A percentile compares a stretch with the other conserved stretches of the same genome.
Conservation (phyloP, 2,888 invertebrate species). For the Agrilus cyanescens region DNA sequence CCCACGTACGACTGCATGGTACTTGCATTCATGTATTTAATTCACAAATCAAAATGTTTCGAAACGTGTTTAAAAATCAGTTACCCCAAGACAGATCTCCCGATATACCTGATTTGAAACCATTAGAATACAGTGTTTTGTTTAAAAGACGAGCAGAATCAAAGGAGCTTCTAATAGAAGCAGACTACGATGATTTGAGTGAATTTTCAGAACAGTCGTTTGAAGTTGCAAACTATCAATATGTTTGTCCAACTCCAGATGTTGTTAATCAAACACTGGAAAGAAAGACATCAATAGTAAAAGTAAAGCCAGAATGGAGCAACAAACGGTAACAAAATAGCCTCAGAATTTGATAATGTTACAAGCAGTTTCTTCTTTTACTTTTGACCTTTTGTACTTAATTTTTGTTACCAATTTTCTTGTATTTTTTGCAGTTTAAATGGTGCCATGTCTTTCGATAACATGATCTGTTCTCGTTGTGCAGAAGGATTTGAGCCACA, state of each 20-base stretch:
- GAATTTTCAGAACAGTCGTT: constrained; percentile 8
- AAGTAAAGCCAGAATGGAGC: too few species aligned
- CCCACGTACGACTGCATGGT: background rate
- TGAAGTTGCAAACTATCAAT: constrained; percentile 4
- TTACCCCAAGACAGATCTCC: constrained; percentile 26
- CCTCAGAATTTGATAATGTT: background rate
- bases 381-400: background rate
- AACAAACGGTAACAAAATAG: background rate
- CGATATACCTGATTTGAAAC: constrained; percentile 23
- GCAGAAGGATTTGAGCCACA: constrained; percentile 91
- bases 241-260: constrained; percentile 3
- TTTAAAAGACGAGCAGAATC: constrained; percentile 26
- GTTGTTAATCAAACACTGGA: constrained; percentile 1
- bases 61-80: constrained; percentile 8
- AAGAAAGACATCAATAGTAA: background rate
- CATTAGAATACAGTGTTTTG: constrained; percentile 23
- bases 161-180: constrained; percentile 17
- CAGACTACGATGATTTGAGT: constrained; percentile 22
- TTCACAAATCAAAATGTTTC: background rate
- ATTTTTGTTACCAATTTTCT: background rate
- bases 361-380: background rate
- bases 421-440: constrained; percentile 33
- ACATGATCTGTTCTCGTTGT: constrained; percentile 92
- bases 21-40: background rate
- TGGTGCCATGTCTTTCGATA: constrained; percentile 70